Percentiles rank a stretch among this genome's conserved stretches.
These are phyloP conservation scores for Crossaster papposus DNA, from an alignment of 53 echinoderm and acorn worm species.

Conservation along the genomic window DNA sequence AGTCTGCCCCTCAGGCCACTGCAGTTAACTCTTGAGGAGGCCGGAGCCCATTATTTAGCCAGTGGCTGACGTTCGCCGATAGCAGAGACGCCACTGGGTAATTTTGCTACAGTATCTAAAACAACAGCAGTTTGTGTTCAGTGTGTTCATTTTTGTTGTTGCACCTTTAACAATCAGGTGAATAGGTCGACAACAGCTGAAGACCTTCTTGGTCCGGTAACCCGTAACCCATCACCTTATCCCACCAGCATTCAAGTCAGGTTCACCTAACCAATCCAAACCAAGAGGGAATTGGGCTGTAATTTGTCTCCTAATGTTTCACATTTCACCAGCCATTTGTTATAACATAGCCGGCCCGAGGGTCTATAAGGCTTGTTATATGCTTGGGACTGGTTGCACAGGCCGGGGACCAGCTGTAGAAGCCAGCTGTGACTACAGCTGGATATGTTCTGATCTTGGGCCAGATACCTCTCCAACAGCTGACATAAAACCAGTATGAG, in stretches of 20 bases:
- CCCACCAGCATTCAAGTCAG: conserved; percentile 13
- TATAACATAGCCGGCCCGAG: conserved; percentile 49
- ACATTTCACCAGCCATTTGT: conserved; percentile 51
- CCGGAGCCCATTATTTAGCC: no score
- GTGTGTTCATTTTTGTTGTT: no score
- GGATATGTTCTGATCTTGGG: not conserved
- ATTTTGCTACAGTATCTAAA: no score
- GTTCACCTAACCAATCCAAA: conserved; percentile 33
- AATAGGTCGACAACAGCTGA: not conserved
- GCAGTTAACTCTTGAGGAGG: no score
- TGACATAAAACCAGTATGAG: no score
- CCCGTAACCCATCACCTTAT: not conserved
- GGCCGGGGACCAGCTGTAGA: conserved; percentile 19
- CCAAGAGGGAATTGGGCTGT: conserved; percentile 20
- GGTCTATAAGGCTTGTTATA: conserved; percentile 22
- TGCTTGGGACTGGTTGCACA: conserved; percentile 1
- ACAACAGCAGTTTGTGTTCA: no score
- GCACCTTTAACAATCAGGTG: not conserved
- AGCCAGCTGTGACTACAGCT: conserved; percentile 37
- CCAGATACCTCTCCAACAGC: not conserved
- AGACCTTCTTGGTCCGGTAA: conserved; percentile 19
- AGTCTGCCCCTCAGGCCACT: no score
- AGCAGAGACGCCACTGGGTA: no score
- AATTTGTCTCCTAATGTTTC: conserved; percentile 62
- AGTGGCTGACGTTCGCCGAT: no score